A percentile compares a stretch with the other conserved stretches of the same genome.
These are phyloP conservation scores for Palythoa grandis DNA, from an alignment of 92 coral and sea anemone genomes.

Conservation along the genomic window DNA sequence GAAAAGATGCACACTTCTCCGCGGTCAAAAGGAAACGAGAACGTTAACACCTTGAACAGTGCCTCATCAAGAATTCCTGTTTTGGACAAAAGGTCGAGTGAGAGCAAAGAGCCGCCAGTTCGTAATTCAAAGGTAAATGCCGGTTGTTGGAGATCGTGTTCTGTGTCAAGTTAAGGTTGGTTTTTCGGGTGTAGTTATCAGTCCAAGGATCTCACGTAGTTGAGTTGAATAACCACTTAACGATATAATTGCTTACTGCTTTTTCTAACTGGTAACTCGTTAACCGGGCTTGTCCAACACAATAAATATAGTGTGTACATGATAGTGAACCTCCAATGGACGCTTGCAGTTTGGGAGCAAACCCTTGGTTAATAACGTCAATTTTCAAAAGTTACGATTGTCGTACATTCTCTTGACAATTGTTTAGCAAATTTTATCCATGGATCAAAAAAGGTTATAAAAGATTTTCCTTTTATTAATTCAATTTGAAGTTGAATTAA, in stretches of 20 bases:
- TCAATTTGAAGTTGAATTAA: no score
- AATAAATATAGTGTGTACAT: background rate
- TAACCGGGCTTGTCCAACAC: background rate
- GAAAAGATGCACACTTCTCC: constrained; percentile 55
- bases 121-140: constrained; percentile 23
- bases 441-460: background rate
- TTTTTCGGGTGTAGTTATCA: background rate
- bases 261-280: background rate
- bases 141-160: background rate
- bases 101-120: constrained; percentile 17
- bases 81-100: constrained; percentile 23
- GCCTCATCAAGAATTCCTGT: constrained; percentile 43
- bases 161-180: background rate
- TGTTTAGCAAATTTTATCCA: background rate
- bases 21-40: constrained; percentile 46
- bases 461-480: background rate
- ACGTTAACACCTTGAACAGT: constrained; percentile 54
- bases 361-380: no score
- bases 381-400: no score
- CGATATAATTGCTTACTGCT: background rate
- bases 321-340: background rate
- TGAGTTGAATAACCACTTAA: background rate
- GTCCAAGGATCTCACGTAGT: background rate
- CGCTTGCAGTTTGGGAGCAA: no score
- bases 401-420: no score